A percentile compares a stretch with the other conserved stretches of the same genome.
Conservation (phyloP, 2,113 vertebrate species). For the Megaleporinus macrocephalus region DNA sequence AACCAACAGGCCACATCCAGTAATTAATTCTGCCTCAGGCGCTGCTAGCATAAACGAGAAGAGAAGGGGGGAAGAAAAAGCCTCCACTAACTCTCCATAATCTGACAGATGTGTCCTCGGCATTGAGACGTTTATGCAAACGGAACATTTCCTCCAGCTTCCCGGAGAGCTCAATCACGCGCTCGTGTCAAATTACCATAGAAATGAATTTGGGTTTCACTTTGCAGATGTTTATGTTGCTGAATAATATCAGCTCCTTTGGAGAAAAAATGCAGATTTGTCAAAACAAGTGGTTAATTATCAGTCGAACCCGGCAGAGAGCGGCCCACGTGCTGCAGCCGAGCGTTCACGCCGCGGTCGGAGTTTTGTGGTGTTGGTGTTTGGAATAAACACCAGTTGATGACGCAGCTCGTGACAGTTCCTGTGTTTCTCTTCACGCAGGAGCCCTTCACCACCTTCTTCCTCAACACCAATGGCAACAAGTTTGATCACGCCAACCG, state of each 20-base stretch:
- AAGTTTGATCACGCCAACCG: slow-evolving; percentile 94
- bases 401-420: slow-evolving; percentile 31
- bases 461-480: slow-evolving; percentile 88
- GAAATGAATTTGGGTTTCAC: slow-evolving; percentile 51
- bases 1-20: slow-evolving; percentile 60
- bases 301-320: slow-evolving; percentile 33
- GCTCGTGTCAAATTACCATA: slow-evolving; percentile 54
- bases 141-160: slow-evolving; percentile 45
- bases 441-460: slow-evolving; percentile 97
- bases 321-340: slow-evolving; percentile 21
- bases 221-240: slow-evolving; percentile 44
- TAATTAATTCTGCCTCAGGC: slow-evolving; percentile 77
- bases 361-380: not conserved
- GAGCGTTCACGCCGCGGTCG: not conserved
- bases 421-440: slow-evolving; percentile 61
- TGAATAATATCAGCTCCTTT: slow-evolving; percentile 36
- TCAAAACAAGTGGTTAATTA: slow-evolving; percentile 52
- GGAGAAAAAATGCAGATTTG: slow-evolving; percentile 41
- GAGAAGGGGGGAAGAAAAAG: slow-evolving; percentile 38
- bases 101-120: slow-evolving; percentile 55
- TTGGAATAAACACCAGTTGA: slow-evolving; percentile 19
- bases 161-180: slow-evolving; percentile 45
- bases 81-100: slow-evolving; percentile 53
- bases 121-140: slow-evolving; percentile 60
- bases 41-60: slow-evolving; percentile 62